Evolutionary conservation across 1,140 invertebrate species (phyloP), one percentile per base, ranked within the genome.

Genomic region (Platorchestia sp.): DNA sequence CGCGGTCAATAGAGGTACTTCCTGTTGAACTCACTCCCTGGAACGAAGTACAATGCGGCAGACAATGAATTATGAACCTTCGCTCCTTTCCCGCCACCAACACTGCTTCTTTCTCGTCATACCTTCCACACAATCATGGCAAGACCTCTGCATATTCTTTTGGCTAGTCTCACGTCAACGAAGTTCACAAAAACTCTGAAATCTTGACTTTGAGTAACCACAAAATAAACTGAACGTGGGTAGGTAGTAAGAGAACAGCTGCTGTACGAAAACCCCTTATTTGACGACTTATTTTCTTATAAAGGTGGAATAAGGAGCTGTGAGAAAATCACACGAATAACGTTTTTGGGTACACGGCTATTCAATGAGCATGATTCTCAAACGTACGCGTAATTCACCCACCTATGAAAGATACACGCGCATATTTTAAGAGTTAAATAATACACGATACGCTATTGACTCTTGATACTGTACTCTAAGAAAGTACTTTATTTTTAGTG

Each of bases 1-100:
- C 41, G 47, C 93, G 41, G 43, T 45, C 47, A 95, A 86, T 95
- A 95, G 95, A 75, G 44, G 95, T 95, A 95, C 53, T 86, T 95
- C 44, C 59, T 75, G 59, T 75, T 75, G 59, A 75, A 36, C 59
- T 75, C 59, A 36, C 27, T 27, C 14, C 59, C 59, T 75, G 59
- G 59, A 75, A 75, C 59, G 59, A 75, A 75, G 59, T 36, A 19
- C 27, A 36, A 3, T 14, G 59, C 36, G 59, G 59, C 36, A 10
- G 59, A 36, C 59, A 75, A 10, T 75, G 59, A 75, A 75, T 36
- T 75, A 27, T 36, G 59, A 36, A 75, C 59, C 59, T 75, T 36
- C 36, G 59, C 10, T 75, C 36, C 47, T 75, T 75, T 75, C 59
- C 27, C 59, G 27, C 59, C 36, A 36, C 59, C 59, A 75, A 75